These are phyloP conservation scores for Sturnus vulgaris DNA, from an alignment of 2,113 vertebrate genomes.

Conservation along the genomic window DNA sequence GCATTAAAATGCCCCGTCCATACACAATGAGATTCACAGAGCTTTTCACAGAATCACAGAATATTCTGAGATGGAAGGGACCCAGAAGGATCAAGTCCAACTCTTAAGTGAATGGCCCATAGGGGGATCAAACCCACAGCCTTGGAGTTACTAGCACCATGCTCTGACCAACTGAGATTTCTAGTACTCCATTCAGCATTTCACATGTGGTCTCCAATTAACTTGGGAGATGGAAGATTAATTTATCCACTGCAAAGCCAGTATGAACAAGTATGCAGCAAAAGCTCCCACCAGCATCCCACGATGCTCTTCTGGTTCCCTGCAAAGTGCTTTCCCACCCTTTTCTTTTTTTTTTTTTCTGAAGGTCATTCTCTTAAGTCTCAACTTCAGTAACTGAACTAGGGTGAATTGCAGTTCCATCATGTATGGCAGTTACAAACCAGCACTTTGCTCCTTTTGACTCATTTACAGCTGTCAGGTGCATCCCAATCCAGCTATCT, in stretches of 20 bases:
- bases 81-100: neutral
- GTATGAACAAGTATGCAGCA: neutral
- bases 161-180: neutral
- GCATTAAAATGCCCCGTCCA: neutral
- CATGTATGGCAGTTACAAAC: neutral
- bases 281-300: neutral
- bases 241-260: neutral
- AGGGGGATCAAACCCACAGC: neutral
- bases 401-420: neutral
- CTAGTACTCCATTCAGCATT: neutral
- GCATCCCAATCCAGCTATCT: neutral
- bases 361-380: neutral
- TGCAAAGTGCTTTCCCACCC: neutral
- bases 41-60: neutral
- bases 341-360: neutral
- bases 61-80: neutral
- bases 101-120: neutral
- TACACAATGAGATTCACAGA: neutral
- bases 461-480: neutral
- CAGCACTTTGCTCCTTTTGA: neutral
- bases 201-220: neutral
- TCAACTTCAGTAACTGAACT: neutral
- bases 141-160: neutral
- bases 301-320: neutral
- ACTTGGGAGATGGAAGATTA: neutral